A percentile compares a stretch with the other conserved stretches of the same genome.
These are phyloP conservation scores for Nebria ingens DNA, from an alignment of 1,140 invertebrate genomes.

Conservation along the genomic window DNA sequence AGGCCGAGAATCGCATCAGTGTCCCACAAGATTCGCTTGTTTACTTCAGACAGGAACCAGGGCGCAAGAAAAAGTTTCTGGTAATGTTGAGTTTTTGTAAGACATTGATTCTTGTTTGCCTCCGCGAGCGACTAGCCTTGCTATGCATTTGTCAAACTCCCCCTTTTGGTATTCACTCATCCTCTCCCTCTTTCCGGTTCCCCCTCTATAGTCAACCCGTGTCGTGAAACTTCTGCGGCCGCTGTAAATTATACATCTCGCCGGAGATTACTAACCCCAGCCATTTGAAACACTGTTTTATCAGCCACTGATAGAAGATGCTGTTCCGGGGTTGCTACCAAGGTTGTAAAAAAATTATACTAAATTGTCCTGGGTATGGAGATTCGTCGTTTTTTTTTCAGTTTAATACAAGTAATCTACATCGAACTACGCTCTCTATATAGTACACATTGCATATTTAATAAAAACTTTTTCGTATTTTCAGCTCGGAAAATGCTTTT, in stretches of 20 bases:
- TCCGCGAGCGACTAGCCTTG: too few relatives aligned
- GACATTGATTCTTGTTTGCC: constrained; percentile 2
- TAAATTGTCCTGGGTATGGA: too few relatives aligned
- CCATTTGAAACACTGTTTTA: too few relatives aligned
- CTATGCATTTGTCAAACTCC: background rate
- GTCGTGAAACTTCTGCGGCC: background rate
- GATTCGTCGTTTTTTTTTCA: too few relatives aligned
- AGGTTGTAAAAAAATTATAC: too few relatives aligned
- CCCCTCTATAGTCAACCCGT: background rate
- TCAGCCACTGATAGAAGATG: too few relatives aligned
- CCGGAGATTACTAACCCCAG: background rate
- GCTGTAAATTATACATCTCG: background rate
- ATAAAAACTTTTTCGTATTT: too few relatives aligned
- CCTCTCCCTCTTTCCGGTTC: background rate
- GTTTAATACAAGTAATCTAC: too few relatives aligned
- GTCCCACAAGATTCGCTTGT: constrained; percentile 34
- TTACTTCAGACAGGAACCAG: constrained; percentile 38
- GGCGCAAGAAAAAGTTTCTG: constrained; percentile 38
- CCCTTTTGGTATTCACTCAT: background rate
- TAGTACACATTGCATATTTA: too few relatives aligned
- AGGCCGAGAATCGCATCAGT: constrained; percentile 17
- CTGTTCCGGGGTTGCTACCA: too few relatives aligned
- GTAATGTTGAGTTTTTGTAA: constrained; percentile 21
- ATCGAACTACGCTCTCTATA: too few relatives aligned
- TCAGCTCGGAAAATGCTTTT: too few relatives aligned